Evolutionary conservation across 2,797 vertebrate species (phyloP).

Genomic region (Intellagama lesueurii): DNA sequence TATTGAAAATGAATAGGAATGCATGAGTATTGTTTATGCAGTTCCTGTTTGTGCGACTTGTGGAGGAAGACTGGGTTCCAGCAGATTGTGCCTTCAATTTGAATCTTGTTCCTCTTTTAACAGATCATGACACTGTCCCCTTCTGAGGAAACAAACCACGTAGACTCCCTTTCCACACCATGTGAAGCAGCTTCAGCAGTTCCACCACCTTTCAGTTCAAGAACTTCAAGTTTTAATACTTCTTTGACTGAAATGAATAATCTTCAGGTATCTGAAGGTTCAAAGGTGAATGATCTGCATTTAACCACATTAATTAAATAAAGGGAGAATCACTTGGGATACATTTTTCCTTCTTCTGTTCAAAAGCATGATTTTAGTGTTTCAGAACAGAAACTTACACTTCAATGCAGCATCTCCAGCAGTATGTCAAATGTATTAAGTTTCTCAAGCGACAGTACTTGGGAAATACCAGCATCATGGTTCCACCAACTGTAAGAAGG

Average conservation of each 20-base stretch:
- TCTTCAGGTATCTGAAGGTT: conserved; percentile 79
- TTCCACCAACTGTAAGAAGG: conserved; percentile 69
- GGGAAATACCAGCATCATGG: conserved; percentile 42
- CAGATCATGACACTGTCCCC: conserved; percentile 96
- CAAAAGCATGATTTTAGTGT: conserved; percentile 15
- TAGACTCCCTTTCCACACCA: conserved; percentile 89
- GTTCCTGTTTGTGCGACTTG: neutral
- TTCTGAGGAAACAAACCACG: conserved; percentile 92
- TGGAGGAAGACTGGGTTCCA: neutral
- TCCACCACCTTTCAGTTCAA: conserved; percentile 83
- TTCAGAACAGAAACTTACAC: conserved; percentile 44
- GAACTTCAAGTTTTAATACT: conserved; percentile 85
- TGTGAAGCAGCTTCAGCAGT: conserved; percentile 88
- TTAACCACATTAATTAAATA: conserved; percentile 18
- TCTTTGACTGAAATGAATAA: conserved; percentile 87
- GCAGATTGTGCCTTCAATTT: neutral
- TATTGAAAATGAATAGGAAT: neutral
- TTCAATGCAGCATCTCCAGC: conserved; percentile 16
- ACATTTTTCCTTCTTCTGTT: neutral
- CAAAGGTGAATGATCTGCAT: conserved; percentile 86
- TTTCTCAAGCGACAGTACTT: conserved; percentile 42
- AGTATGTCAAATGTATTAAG: conserved; percentile 30
- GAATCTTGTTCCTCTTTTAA: conserved; percentile 61
- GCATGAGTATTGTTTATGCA: neutral
- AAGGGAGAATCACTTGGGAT: neutral